phyloP scores from a whole-genome alignment of 2,888 invertebrate species.

The Dynastes hyllus region DNA sequence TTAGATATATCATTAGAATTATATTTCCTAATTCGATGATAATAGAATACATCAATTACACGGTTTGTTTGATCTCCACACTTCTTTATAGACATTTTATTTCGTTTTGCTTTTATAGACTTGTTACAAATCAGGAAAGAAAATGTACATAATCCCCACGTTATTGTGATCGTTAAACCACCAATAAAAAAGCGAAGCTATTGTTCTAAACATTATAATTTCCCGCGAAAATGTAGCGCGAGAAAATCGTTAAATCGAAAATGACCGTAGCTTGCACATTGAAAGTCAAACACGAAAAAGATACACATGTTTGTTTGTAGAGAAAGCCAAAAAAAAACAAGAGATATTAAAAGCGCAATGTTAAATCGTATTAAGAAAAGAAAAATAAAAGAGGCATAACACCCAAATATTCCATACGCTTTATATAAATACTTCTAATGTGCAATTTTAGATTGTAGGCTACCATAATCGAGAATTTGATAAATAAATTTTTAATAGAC shows the following conservation, averaged over 20 bases:
- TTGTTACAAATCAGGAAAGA: background rate
- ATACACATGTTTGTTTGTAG: background rate
- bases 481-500: constrained; percentile 13
- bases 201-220: constrained; percentile 15
- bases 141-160: constrained; percentile 30
- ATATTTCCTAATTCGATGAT: background rate
- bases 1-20: background rate
- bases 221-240: constrained; percentile 14
- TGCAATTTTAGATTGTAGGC: constrained; percentile 62
- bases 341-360: background rate
- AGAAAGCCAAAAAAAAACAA: background rate
- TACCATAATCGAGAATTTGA: constrained; percentile 52
- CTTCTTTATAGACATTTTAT: constrained; percentile 13
- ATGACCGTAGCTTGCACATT: constrained; percentile 51
- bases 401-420: constrained; percentile 59
- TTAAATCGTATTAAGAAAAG: constrained; percentile 1
- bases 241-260: constrained; percentile 32
- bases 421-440: constrained; percentile 58
- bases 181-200: constrained; percentile 21
- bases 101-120: constrained; percentile 13
- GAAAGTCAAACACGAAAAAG: constrained; percentile 57
- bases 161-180: constrained; percentile 37
- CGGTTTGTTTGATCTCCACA: constrained; percentile 30
- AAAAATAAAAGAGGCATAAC: constrained; percentile 55
- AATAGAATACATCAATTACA: background rate